These are phyloP conservation scores for Cyaniris semiargus DNA, from an alignment of 2,888 invertebrate species.

Conservation along the genomic window DNA sequence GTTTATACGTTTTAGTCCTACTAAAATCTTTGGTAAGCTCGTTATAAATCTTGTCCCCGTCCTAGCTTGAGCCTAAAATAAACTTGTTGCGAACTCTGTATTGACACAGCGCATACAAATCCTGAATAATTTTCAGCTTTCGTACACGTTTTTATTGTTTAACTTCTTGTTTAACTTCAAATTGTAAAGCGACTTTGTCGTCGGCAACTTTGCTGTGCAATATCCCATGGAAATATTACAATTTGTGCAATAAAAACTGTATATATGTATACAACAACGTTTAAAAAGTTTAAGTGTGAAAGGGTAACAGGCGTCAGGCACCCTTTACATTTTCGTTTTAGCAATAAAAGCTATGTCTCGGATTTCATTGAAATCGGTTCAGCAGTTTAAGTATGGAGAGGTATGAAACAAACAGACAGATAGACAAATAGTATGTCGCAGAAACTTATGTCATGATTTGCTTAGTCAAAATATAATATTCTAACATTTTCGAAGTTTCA, in stretches of 20 bases:
- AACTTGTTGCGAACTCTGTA: conserved; percentile 18
- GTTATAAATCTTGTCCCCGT: conserved; percentile 18
- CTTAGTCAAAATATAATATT: neutral
- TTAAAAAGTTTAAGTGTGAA: too few relatives aligned
- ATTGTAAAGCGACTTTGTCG: neutral
- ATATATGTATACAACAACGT: too few relatives aligned
- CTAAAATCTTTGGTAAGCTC: neutral
- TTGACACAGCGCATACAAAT: conserved; percentile 19
- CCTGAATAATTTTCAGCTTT: conserved; percentile 4
- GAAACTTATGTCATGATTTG: too few relatives aligned
- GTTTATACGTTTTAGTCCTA: neutral
- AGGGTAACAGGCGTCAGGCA: too few relatives aligned
- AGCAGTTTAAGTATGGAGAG: too few relatives aligned
- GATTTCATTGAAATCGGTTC: too few relatives aligned
- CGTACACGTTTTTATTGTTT: neutral
- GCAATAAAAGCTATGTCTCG: too few relatives aligned
- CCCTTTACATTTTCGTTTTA: too few relatives aligned
- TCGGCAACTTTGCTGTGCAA: neutral
- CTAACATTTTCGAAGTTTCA: neutral
- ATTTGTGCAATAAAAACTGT: neutral
- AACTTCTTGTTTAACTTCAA: neutral
- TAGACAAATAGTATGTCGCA: too few relatives aligned
- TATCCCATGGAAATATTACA: neutral
- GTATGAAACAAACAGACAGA: too few relatives aligned
- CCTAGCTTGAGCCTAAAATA: conserved; percentile 10